These are phyloP conservation scores for Berghia stephanieae DNA, from an alignment of 1,140 invertebrate genomes.

Conservation along the genomic window DNA sequence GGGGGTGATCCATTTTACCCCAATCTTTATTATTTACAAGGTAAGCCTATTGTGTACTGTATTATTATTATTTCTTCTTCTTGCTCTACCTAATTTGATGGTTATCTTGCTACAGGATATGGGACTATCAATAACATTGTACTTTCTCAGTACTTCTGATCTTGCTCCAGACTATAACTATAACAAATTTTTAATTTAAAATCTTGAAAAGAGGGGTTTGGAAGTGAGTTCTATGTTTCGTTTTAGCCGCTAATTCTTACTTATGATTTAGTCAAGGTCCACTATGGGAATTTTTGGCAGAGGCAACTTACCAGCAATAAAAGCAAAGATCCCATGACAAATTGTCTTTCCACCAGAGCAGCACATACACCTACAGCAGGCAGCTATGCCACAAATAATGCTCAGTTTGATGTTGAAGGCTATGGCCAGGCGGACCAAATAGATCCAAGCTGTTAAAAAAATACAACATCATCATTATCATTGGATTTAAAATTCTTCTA, in stretches of 20 bases:
- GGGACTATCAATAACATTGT: too few relatives aligned
- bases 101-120: too few relatives aligned
- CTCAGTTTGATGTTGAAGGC: neutral
- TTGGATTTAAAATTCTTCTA: too few relatives aligned
- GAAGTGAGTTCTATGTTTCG: neutral
- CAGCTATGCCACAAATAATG: neutral
- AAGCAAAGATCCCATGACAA: constrained; percentile 14
- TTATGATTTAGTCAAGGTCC: neutral
- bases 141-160: too few relatives aligned
- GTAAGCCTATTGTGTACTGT: too few relatives aligned
- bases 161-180: too few relatives aligned
- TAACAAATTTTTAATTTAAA: neutral
- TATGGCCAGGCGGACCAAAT: neutral
- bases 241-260: neutral
- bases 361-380: constrained; percentile 6
- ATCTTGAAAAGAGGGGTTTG: neutral
- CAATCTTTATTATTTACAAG: too few relatives aligned
- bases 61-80: too few relatives aligned
- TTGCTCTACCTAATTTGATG: too few relatives aligned
- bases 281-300: neutral
- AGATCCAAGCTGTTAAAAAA: too few relatives aligned
- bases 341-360: constrained; percentile 17
- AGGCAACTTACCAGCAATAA: constrained; percentile 4
- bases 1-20: too few relatives aligned
- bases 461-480: too few relatives aligned